Conservation (phyloP, 1,140 invertebrate species). For the Bombus consobrinus region DNA sequence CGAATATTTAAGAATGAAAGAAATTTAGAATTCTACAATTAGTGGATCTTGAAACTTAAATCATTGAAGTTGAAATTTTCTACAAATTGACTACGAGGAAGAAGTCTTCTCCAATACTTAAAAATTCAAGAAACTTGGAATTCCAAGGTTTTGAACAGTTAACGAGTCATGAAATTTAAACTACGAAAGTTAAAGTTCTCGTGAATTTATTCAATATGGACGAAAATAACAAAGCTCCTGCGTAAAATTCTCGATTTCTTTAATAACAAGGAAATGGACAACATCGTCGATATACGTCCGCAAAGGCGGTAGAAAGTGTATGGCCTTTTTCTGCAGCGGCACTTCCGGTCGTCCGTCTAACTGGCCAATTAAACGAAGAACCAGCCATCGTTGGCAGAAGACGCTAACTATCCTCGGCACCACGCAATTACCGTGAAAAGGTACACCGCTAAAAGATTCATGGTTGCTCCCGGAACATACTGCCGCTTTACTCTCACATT, state of each 20-base stretch:
- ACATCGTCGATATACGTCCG: not conserved
- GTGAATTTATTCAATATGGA: not conserved
- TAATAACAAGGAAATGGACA: not conserved
- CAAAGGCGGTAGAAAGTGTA: slow-evolving; percentile 19
- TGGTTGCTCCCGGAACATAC: slow-evolving; percentile 52
- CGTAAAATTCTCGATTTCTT: not conserved
- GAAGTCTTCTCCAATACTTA: not conserved
- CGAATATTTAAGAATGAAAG: not conserved
- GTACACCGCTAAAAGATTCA: slow-evolving; percentile 70
- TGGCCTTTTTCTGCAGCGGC: slow-evolving; percentile 42
- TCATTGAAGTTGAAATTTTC: too few relatives aligned
- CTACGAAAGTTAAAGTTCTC: not conserved
- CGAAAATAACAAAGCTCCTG: not conserved
- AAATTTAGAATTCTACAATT: not conserved
- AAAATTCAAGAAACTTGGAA: not conserved
- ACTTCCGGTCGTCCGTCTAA: slow-evolving; percentile 57
- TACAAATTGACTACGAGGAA: not conserved
- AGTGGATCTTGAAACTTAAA: too few relatives aligned
- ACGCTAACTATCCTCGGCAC: slow-evolving; percentile 64
- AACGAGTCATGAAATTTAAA: not conserved
- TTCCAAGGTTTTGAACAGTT: too few relatives aligned
- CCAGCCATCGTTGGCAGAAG: slow-evolving; percentile 51
- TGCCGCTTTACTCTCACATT: not conserved
- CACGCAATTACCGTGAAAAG: slow-evolving; percentile 67
- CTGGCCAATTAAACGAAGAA: slow-evolving; percentile 64